A percentile compares a stretch with the other conserved stretches of the same genome.
Conservation (phyloP, 2,888 invertebrate species). For the Ormyrus thymus region DNA sequence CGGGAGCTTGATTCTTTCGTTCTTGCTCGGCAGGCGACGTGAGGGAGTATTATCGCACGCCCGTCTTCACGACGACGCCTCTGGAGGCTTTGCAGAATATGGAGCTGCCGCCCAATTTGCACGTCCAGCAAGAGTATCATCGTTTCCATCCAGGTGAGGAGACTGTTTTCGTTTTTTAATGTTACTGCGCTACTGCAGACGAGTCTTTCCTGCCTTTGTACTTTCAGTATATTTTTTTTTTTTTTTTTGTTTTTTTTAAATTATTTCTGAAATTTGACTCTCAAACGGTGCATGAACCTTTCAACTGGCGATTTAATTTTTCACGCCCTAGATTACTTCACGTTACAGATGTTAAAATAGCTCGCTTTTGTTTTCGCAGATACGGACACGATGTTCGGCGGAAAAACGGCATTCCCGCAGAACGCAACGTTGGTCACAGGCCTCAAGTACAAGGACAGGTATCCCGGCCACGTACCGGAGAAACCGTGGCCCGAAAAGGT, state of each 20-base stretch:
- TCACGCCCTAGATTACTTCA: too few relatives aligned
- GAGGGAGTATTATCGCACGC: constrained; percentile 82
- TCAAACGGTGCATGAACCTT: too few relatives aligned
- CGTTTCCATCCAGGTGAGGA: constrained; percentile 87
- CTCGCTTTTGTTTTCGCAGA: constrained; percentile 72
- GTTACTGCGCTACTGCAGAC: not conserved
- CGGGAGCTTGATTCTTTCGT: not conserved
- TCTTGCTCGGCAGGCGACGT: constrained; percentile 79
- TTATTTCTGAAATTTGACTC: too few relatives aligned
- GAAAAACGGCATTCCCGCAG: constrained; percentile 89
- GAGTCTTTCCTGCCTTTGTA: too few relatives aligned
- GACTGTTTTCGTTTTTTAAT: not conserved
- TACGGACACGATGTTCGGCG: constrained; percentile 83
- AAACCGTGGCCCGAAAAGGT: constrained; percentile 78
- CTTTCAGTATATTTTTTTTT: too few relatives aligned
- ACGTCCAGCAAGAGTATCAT: constrained; percentile 87
- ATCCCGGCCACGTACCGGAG: constrained; percentile 83
- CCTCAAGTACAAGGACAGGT: constrained; percentile 87
- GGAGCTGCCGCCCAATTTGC: constrained; percentile 90
- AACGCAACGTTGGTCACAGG: constrained; percentile 91
- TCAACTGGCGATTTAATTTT: too few relatives aligned
- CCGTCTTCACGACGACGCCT: constrained; percentile 83
- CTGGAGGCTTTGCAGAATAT: constrained; percentile 83
- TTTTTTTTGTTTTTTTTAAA: too few relatives aligned
- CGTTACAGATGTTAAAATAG: too few relatives aligned